Percentiles rank a stretch among this genome's conserved stretches.
phyloP scores from a whole-genome alignment of 1,140 invertebrate species.

The Dendrolimus punctatus region DNA sequence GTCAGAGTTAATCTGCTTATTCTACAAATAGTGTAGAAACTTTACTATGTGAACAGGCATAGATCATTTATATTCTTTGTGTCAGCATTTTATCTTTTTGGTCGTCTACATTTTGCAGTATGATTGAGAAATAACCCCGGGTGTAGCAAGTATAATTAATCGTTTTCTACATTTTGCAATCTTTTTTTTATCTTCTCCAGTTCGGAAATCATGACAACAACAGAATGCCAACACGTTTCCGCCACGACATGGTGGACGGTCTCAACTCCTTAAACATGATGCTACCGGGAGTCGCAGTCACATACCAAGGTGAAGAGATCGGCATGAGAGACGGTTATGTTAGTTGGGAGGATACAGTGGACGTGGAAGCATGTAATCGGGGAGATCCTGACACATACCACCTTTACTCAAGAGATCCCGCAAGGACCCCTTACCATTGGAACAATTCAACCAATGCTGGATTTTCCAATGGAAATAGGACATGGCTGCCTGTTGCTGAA shows the following conservation, averaged over 20 bases:
- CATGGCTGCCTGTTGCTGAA: slow-evolving; percentile 78
- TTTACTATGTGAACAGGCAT: too few relatives aligned
- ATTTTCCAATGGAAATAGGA: slow-evolving; percentile 72
- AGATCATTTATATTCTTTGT: too few relatives aligned
- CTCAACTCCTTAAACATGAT: slow-evolving; percentile 76
- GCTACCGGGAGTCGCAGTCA: slow-evolving; percentile 79
- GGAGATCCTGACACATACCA: slow-evolving; percentile 42
- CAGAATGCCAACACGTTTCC: slow-evolving; percentile 77
- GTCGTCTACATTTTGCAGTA: too few relatives aligned
- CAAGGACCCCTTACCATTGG: slow-evolving; percentile 87
- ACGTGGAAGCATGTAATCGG: slow-evolving; percentile 53
- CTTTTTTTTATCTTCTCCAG: slow-evolving; percentile 26
- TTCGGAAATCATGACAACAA: slow-evolving; percentile 82
- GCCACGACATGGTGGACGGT: slow-evolving; percentile 76
- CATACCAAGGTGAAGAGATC: slow-evolving; percentile 85
- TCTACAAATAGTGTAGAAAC: too few relatives aligned
- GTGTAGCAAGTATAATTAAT: too few relatives aligned
- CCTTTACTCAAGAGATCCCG: slow-evolving; percentile 76
- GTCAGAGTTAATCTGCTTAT: too few relatives aligned
- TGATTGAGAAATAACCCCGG: too few relatives aligned
- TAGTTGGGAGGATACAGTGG: slow-evolving; percentile 68
- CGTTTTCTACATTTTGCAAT: background rate
- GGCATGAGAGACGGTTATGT: slow-evolving; percentile 77
- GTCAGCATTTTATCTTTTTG: too few relatives aligned
- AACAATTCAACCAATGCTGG: slow-evolving; percentile 77